Conservation (phyloP, 2,113 vertebrate species). For the Paralichthys olivaceus region DNA sequence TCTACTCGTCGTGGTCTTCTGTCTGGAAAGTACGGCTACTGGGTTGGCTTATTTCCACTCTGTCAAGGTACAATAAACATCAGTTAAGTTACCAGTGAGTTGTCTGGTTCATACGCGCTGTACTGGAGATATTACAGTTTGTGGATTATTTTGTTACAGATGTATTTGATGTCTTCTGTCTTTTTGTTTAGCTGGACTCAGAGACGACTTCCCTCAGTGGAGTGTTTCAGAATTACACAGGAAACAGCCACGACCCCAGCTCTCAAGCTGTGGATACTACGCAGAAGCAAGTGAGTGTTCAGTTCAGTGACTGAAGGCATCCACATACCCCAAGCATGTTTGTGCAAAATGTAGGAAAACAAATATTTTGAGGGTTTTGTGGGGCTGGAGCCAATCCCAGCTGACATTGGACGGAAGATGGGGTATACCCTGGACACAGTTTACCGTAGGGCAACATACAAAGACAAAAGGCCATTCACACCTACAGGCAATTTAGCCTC, state of each 20-base stretch:
- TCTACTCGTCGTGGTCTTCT: conserved; percentile 69
- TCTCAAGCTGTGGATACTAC: conserved; percentile 55
- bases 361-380: background rate
- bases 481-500: no score
- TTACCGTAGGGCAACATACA: no score
- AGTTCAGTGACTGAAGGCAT: background rate
- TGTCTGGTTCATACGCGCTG: background rate
- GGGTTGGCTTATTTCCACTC: conserved; percentile 61
- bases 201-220: conserved; percentile 57
- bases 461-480: no score
- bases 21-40: conserved; percentile 61
- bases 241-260: conserved; percentile 50
- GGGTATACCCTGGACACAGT: no score
- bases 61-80: conserved; percentile 42
- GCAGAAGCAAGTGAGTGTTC: conserved; percentile 61
- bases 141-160: background rate
- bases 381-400: no score
- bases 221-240: conserved; percentile 73
- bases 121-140: background rate
- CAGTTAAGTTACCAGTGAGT: background rate
- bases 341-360: background rate
- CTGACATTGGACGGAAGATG: no score
- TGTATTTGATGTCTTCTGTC: background rate
- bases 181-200: conserved; percentile 59
- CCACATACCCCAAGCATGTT: background rate